Conservation (phyloP, 2,797 vertebrate genomes). For the Capromys pilorides region DNA sequence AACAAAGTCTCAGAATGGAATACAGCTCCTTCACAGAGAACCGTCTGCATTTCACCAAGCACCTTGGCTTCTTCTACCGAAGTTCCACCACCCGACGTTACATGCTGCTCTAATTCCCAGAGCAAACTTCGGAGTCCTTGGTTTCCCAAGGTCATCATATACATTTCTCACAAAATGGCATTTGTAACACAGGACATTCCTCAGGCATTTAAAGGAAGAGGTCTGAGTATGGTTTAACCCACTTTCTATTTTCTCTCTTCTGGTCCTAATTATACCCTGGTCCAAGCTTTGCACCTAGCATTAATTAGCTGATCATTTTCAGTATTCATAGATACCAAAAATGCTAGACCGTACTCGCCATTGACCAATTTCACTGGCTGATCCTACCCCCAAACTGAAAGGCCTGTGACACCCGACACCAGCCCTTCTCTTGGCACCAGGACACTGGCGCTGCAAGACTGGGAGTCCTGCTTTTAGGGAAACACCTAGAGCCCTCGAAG, state of each 20-base stretch:
- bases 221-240: neutral
- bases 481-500: neutral
- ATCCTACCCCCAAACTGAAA: neutral
- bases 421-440: neutral
- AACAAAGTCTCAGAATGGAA: conserved; percentile 28
- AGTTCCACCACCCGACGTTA: neutral
- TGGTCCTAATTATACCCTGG: neutral
- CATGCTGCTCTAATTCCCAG: neutral
- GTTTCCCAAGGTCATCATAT: neutral
- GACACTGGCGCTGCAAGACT: accelerated
- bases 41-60: neutral
- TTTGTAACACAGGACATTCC: neutral
- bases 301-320: neutral
- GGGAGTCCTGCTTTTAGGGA: neutral
- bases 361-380: neutral
- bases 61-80: neutral
- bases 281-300: neutral
- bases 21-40: neutral
- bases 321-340: neutral
- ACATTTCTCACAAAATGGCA: conserved; percentile 21
- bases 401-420: neutral
- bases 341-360: neutral
- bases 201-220: conserved; percentile 8
- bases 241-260: neutral
- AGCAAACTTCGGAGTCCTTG: conserved; percentile 5